Evolutionary conservation across 1,140 invertebrate species (phyloP).

Genomic region (Drosophila prosaltans): DNA sequence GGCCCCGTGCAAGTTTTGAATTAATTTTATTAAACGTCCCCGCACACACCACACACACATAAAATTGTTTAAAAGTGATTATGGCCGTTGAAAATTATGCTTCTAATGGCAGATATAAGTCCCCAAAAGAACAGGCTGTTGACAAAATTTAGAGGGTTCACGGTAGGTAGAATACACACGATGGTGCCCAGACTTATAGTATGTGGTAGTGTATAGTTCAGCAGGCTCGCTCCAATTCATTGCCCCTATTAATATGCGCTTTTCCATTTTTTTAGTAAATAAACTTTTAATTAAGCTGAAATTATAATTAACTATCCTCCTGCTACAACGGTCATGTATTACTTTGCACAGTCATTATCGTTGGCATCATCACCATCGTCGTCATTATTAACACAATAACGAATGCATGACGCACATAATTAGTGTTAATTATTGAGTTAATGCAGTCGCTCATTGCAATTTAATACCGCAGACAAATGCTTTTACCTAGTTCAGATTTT

Average conservation of each 20-base stretch:
- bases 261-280: conserved; percentile 59
- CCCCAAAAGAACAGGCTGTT: neutral
- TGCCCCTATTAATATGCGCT: conserved; percentile 47
- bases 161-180: neutral
- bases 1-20: conserved; percentile 57
- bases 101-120: conserved; percentile 43
- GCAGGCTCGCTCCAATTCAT: neutral
- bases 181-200: neutral
- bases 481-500: conserved; percentile 17
- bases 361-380: neutral
- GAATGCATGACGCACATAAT: conserved; percentile 66
- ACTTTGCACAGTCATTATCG: conserved; percentile 35
- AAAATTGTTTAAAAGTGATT: conserved; percentile 77
- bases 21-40: conserved; percentile 73
- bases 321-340: conserved; percentile 14
- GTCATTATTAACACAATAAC: conserved; percentile 31
- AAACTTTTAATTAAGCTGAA: conserved; percentile 64
- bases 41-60: conserved; percentile 36
- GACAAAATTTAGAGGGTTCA: neutral
- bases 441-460: conserved; percentile 68
- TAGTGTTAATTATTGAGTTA: conserved; percentile 77
- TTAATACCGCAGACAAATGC: conserved; percentile 40
- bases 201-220: neutral
- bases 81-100: conserved; percentile 62
- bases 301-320: conserved; percentile 59